phyloP scores from a whole-genome alignment of 2,797 vertebrate species.

The Mormyrus hasselquistii region DNA sequence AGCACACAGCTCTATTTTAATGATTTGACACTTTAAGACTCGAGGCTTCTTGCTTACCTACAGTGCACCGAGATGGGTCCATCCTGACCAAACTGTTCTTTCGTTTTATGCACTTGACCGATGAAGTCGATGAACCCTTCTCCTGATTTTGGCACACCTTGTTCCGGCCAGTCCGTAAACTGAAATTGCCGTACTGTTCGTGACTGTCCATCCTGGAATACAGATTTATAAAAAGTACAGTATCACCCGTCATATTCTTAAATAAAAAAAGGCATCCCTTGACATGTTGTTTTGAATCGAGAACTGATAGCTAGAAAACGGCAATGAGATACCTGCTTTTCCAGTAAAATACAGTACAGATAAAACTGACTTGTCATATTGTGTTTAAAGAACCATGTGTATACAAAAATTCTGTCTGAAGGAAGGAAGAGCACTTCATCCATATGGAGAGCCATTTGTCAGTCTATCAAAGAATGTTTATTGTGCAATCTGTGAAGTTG shows the following conservation, averaged over 20 bases:
- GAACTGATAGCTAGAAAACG: not conserved
- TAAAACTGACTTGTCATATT: not conserved
- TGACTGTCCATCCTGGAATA: conserved; percentile 90
- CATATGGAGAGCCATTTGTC: not conserved
- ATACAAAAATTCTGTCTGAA: not conserved
- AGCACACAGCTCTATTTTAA: not conserved
- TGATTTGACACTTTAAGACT: not conserved
- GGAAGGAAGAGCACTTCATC: not conserved
- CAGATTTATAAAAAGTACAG: not conserved
- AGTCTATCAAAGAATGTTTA: not conserved
- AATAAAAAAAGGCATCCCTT: not conserved
- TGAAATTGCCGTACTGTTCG: conserved; percentile 97
- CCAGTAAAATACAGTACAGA: not conserved
- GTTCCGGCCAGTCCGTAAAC: conserved; percentile 98
- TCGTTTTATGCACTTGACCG: conserved; percentile 98
- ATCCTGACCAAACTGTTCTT: conserved; percentile 98
- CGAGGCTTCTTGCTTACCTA: conserved; percentile 68
- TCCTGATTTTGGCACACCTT: conserved; percentile 98
- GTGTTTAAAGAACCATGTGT: not conserved
- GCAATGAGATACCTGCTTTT: not conserved
- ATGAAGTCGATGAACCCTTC: conserved; percentile 99
- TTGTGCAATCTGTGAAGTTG: not conserved
- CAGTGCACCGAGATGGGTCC: conserved; percentile 96
- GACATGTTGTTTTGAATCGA: not conserved
- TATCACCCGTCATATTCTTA: not conserved